phyloP scores from a whole-genome alignment of 2,113 vertebrate genomes.

The Albula glossodonta region DNA sequence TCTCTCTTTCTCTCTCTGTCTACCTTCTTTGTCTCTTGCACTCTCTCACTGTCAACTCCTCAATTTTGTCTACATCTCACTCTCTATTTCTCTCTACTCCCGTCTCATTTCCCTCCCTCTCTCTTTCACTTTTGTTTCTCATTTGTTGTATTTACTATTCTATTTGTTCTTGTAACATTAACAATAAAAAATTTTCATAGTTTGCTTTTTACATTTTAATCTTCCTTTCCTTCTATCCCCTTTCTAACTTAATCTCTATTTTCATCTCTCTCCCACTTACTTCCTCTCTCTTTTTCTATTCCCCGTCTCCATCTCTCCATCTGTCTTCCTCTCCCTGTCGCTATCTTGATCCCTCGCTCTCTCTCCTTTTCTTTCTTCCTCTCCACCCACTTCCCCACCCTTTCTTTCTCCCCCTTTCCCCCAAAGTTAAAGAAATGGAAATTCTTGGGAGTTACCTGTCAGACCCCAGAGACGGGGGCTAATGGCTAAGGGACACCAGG shows the following conservation, averaged over 20 bases:
- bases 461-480: slow-evolving; percentile 50
- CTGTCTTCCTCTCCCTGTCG: too few species aligned
- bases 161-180: too few species aligned
- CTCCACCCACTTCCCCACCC: too few species aligned
- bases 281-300: too few species aligned
- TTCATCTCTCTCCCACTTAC: background rate
- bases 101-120: background rate
- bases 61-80: background rate
- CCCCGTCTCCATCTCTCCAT: background rate
- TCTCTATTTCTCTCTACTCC: too few species aligned
- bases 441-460: slow-evolving; percentile 67
- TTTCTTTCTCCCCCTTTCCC: background rate
- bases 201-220: too few species aligned
- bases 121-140: background rate
- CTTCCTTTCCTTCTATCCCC: too few species aligned
- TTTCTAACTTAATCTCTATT: too few species aligned
- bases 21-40: background rate
- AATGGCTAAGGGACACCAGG: slow-evolving; percentile 44
- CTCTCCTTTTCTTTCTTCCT: background rate
- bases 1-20: background rate
- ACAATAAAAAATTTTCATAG: too few species aligned
- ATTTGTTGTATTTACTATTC: too few species aligned
- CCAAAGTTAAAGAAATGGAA: slow-evolving; percentile 56
- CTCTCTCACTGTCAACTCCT: too few species aligned
- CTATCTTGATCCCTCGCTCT: background rate